Evolutionary conservation across 2,797 vertebrate genomes (phyloP), one percentile per base, ranked within the genome.

Genomic region (Semaprochilodus insignis): DNA sequence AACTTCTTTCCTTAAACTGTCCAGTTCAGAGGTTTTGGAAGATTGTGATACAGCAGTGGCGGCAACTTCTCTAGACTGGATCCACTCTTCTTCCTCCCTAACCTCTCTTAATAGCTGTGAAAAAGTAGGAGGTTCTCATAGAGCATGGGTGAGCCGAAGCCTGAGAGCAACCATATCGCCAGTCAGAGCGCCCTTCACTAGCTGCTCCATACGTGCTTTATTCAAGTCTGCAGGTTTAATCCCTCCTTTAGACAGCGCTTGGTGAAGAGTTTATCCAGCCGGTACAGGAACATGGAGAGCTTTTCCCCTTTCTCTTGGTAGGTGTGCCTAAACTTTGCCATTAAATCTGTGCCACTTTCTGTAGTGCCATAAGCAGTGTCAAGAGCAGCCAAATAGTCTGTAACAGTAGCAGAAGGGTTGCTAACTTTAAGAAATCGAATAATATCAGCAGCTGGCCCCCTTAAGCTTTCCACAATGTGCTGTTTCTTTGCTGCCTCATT

Each of bases 391-490:
- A 40, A 40, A 40, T n/a, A n/a, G n/a, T n/a, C n/a, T n/a, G n/a
- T n/a, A n/a, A n/a, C n/a, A n/a, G n/a, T 40, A 40, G 80, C 83
- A 72, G 25, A 48, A 11, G 83, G 76, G 6, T 17, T 77, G 25
- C 83, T 71, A 54, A 80, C 57, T 65, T 86, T 84, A 8, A 79
- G 3, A 52, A 82, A 85, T 15, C 76, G 19, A 2, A 84, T 44
- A 10, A 82, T 82, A 19, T 82, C 77, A 36, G 78, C 74, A 63
- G 74, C 67, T 13, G 79, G 74, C n/a, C n/a, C n/a, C n/a, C n/a
- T n/a, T n/a, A n/a, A n/a, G n/a, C n/a, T n/a, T n/a, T 86, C 73
- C 1, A 83, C 81, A 19, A 85, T 60, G 14, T 72, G 71, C 44
- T 77, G 81, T 13, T 44, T 76, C 73, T 85, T 85, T 4, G 54